Percentiles rank a stretch among this genome's conserved stretches.
These are phyloP conservation scores for Cynocephalus volans DNA, from an alignment of 2,113 vertebrate genomes.

Conservation along the genomic window DNA sequence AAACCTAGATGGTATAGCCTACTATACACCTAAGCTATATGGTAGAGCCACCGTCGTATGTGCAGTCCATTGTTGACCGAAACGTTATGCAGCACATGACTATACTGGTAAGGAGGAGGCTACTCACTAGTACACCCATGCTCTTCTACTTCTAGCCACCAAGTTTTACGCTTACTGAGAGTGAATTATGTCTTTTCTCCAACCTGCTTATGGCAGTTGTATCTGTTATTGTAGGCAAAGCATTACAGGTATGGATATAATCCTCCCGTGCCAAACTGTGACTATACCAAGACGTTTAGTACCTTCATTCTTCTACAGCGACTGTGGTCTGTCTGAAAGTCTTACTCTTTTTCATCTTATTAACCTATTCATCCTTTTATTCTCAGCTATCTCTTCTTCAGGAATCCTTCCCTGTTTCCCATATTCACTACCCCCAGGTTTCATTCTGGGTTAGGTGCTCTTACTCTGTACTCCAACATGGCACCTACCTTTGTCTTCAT, in stretches of 20 bases:
- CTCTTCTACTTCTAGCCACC: background rate
- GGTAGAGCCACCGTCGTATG: too few species aligned
- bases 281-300: background rate
- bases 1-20: too few species aligned
- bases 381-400: conserved; percentile 1
- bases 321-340: background rate
- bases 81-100: too few species aligned
- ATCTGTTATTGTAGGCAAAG: background rate
- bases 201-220: background rate
- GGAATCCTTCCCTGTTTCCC: background rate
- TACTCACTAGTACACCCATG: background rate
- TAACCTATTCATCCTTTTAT: background rate
- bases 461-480: background rate
- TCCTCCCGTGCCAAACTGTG: background rate
- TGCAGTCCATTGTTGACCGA: too few species aligned
- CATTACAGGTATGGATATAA: background rate
- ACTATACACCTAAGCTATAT: too few species aligned
- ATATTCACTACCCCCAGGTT: background rate
- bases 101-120: background rate
- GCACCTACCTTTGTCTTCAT: background rate
- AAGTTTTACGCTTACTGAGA: background rate
- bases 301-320: background rate
- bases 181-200: background rate
- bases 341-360: background rate
- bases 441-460: background rate